These are phyloP conservation scores for Laupala kohalensis DNA, from an alignment of 1,140 invertebrate genomes.

Conservation along the genomic window DNA sequence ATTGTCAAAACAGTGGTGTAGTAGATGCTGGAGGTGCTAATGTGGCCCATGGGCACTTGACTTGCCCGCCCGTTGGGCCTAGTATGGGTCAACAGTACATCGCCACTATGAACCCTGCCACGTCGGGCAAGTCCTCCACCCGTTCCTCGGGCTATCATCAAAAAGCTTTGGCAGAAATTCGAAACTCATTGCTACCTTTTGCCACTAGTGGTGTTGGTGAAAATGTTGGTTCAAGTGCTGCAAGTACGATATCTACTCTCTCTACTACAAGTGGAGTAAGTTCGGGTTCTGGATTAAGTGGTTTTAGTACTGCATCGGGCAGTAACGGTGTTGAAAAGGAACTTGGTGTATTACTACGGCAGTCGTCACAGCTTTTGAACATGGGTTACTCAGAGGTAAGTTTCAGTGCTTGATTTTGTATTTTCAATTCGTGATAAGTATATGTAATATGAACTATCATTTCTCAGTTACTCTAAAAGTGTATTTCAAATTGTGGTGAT, in stretches of 20 bases:
- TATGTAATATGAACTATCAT: no score
- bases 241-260: constrained; percentile 55
- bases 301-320: constrained; percentile 36
- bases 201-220: constrained; percentile 52
- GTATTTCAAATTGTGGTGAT: no score
- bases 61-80: constrained; percentile 31
- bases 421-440: no score
- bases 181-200: constrained; percentile 71
- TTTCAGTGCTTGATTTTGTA: no score
- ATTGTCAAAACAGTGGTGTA: constrained; percentile 4
- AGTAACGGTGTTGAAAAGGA: constrained; percentile 31
- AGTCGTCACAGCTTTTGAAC: constrained; percentile 42
- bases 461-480: no score
- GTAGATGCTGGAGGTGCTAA: constrained; percentile 12
- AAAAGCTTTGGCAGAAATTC: constrained; percentile 75
- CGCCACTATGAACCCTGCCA: constrained; percentile 50
- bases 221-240: constrained; percentile 53
- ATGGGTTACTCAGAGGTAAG: constrained; percentile 54
- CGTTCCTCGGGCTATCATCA: constrained; percentile 72
- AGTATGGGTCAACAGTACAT: constrained; percentile 46
- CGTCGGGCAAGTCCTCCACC: constrained; percentile 49
- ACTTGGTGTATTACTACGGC: constrained; percentile 31
- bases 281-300: constrained; percentile 49
- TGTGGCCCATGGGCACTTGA: constrained; percentile 14
- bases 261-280: constrained; percentile 52